These are phyloP conservation scores for Andricus quercusramuli DNA, from an alignment of 2,888 invertebrate genomes.

Conservation along the genomic window DNA sequence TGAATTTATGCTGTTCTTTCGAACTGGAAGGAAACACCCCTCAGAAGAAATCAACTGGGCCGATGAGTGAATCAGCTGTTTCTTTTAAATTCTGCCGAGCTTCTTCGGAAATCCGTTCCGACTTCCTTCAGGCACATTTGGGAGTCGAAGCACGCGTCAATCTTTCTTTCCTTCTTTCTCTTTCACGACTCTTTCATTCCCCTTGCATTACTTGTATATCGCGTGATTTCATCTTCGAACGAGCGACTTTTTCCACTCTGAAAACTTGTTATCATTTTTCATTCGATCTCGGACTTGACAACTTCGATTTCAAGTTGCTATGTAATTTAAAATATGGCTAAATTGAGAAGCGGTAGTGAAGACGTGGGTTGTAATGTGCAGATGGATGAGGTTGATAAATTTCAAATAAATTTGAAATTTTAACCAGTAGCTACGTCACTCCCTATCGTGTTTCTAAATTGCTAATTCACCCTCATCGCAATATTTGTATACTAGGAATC, in stretches of 20 bases:
- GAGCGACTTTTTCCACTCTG: background rate
- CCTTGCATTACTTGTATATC: conserved; percentile 45
- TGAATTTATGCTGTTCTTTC: background rate
- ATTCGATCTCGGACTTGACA: background rate
- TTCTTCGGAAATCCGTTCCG: conserved; percentile 66
- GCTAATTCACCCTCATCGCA: too few species aligned
- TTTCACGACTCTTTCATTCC: conserved; percentile 41
- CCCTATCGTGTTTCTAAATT: background rate
- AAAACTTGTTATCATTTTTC: conserved; percentile 9
- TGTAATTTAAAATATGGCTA: background rate
- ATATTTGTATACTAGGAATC: background rate
- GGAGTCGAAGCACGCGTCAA: conserved; percentile 13
- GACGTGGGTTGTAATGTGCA: background rate
- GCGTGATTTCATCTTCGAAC: conserved; percentile 52
- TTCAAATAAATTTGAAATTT: background rate
- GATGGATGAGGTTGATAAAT: background rate
- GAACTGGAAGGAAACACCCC: background rate
- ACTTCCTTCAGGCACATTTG: conserved; percentile 58
- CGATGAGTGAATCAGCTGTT: conserved; percentile 44
- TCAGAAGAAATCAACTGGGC: background rate
- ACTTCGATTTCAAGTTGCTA: conserved; percentile 6
- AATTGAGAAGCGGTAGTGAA: background rate
- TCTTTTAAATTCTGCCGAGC: conserved; percentile 66
- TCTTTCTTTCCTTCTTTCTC: conserved; percentile 26
- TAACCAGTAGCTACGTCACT: background rate